Evolutionary conservation across 2,113 vertebrate genomes (phyloP).

Genomic region (Macaca nemestrina): DNA sequence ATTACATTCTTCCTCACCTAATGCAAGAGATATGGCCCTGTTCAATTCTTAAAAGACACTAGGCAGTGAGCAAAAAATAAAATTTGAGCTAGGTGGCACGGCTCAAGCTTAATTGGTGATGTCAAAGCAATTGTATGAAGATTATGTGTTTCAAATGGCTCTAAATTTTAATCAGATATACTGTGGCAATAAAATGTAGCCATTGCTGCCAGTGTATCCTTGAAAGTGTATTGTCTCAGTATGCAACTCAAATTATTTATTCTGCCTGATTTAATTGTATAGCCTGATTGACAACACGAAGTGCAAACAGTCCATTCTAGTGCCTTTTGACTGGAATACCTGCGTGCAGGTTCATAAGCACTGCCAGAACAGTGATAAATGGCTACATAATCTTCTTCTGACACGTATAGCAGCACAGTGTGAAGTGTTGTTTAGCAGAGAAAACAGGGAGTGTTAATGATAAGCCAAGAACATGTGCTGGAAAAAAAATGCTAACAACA

Average conservation of each 20-base stretch:
- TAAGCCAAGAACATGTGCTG: conserved; percentile 68
- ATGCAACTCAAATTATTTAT: conserved; percentile 30
- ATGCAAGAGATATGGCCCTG: background rate
- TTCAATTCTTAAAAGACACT: conserved; percentile 30
- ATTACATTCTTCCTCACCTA: conserved; percentile 12
- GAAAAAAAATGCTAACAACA: conserved; percentile 61
- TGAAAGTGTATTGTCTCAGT: background rate
- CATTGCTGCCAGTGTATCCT: background rate
- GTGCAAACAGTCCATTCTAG: background rate
- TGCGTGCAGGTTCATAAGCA: background rate
- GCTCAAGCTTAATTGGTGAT: background rate
- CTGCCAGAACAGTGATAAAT: conserved; percentile 3
- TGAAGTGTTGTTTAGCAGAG: conserved; percentile 62
- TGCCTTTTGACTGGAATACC: conserved; percentile 14
- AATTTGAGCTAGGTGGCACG: background rate
- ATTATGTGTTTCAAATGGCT: conserved; percentile 34
- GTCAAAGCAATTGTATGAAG: conserved; percentile 3
- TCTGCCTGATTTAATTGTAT: background rate
- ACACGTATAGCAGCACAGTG: conserved; percentile 36
- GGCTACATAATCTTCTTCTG: conserved; percentile 50
- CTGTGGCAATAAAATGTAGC: background rate
- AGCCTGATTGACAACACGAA: background rate
- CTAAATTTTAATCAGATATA: conserved; percentile 31
- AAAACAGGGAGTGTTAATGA: conserved; percentile 72
- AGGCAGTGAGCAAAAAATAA: conserved; percentile 11